These are phyloP conservation scores for Pseudoatta argentina DNA, from an alignment of 1,140 invertebrate genomes.

Conservation along the genomic window DNA sequence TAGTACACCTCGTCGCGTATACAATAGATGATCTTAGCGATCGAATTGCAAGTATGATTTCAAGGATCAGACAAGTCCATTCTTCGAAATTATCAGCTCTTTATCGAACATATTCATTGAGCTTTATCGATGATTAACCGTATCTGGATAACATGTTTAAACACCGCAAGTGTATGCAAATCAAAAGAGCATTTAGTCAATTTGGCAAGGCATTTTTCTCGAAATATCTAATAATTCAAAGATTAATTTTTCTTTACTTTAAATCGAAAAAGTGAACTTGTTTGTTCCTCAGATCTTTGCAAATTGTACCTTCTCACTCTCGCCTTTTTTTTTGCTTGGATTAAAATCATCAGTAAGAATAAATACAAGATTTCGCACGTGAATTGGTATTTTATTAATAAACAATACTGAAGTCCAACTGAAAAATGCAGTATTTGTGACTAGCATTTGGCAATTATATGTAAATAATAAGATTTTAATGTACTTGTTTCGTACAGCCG, in stretches of 20 bases:
- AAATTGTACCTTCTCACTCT: conserved; percentile 22
- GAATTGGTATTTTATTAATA: conserved; percentile 75
- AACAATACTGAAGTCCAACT: conserved; percentile 76
- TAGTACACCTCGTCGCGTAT: conserved; percentile 34
- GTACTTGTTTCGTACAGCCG: conserved; percentile 60
- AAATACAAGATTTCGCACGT: conserved; percentile 71
- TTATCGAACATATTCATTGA: not conserved
- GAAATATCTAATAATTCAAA: not conserved
- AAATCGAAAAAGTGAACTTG: not conserved
- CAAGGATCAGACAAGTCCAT: conserved; percentile 23
- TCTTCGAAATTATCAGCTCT: not conserved
- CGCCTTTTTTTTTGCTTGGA: conserved; percentile 36
- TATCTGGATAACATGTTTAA: not conserved
- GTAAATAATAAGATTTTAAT: conserved; percentile 68
- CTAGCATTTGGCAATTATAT: conserved; percentile 72
- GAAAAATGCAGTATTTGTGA: conserved; percentile 74
- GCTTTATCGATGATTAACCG: not conserved
- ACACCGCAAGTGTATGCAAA: not conserved
- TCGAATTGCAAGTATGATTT: conserved; percentile 26
- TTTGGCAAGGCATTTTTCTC: not conserved
- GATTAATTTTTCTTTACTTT: not conserved
- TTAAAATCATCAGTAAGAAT: conserved; percentile 64
- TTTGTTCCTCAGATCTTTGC: conserved; percentile 12
- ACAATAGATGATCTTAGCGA: conserved; percentile 29
- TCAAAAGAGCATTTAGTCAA: conserved; percentile 4